These are phyloP conservation scores for Biston stratarius DNA, from an alignment of 2,888 invertebrate genomes.

Conservation along the genomic window DNA sequence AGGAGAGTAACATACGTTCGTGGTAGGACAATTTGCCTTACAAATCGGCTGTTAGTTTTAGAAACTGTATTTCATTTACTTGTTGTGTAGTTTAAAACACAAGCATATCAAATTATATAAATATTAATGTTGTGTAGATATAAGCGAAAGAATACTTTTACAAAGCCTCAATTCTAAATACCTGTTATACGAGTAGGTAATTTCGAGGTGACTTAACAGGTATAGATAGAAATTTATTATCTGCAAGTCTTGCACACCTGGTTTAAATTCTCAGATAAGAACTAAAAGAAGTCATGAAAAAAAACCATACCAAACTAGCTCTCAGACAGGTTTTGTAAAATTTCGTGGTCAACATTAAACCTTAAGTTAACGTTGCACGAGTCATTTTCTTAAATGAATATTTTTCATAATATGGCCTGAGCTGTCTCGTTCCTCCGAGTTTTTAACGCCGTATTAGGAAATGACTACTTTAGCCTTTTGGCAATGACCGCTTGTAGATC, in stretches of 20 bases:
- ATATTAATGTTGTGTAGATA: too few species aligned
- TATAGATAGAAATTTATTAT: constrained; percentile 9
- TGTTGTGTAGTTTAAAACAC: too few species aligned
- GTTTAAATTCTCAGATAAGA: constrained; percentile 46
- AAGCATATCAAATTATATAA: too few species aligned
- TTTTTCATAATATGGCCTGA: constrained; percentile 59
- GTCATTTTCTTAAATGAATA: constrained; percentile 64
- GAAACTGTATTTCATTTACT: too few species aligned
- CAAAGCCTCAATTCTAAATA: neutral
- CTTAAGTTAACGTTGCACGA: constrained; percentile 62
- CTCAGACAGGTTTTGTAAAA: constrained; percentile 68
- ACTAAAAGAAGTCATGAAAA: constrained; percentile 58
- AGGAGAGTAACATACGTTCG: too few species aligned
- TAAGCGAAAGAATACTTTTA: too few species aligned
- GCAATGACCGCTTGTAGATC: constrained; percentile 78
- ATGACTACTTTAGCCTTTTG: constrained; percentile 79
- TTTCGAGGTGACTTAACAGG: constrained; percentile 31
- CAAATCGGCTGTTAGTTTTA: too few species aligned
- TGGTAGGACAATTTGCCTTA: too few species aligned
- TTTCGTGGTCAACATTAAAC: constrained; percentile 63
- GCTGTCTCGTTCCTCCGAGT: constrained; percentile 66
- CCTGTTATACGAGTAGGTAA: constrained; percentile 3
- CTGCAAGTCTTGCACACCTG: constrained; percentile 48
- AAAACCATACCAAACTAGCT: constrained; percentile 67
- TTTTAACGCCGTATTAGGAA: constrained; percentile 80